Conservation (phyloP, 2,113 vertebrate genomes). For the Tychaedon coryphoeus region DNA sequence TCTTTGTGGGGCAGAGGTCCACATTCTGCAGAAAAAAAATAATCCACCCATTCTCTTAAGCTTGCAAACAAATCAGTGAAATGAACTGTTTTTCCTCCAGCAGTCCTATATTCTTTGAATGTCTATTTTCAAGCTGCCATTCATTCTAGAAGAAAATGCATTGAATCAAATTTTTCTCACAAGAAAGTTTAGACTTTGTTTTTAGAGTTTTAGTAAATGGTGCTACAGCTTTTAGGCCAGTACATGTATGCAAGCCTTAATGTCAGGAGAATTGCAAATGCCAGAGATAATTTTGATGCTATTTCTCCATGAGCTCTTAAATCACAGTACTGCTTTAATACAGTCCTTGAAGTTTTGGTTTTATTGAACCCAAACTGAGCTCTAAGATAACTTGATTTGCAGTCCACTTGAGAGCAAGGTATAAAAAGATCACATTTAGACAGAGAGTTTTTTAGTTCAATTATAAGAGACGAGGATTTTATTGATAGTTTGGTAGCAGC, state of each 20-base stretch:
- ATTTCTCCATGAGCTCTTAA: neutral
- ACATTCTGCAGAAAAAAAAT: neutral
- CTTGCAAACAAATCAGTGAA: neutral
- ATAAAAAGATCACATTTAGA: neutral
- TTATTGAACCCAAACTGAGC: neutral
- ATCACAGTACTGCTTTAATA: neutral
- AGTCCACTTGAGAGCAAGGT: neutral
- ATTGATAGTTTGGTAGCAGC: neutral
- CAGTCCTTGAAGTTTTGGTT: neutral
- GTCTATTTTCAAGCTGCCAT: neutral
- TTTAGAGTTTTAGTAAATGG: neutral
- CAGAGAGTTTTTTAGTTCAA: neutral
- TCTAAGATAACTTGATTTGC: neutral
- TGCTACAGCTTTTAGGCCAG: neutral
- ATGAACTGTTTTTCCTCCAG: neutral
- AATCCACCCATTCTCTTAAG: neutral
- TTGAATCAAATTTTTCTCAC: neutral
- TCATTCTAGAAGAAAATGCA: neutral
- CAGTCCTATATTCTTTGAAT: neutral
- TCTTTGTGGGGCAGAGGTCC: neutral
- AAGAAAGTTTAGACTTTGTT: neutral
- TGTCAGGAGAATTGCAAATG: neutral
- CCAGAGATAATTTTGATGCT: neutral
- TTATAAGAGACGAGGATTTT: neutral
- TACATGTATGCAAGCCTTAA: neutral